Evolutionary conservation across 2,888 invertebrate genomes (phyloP).

Genomic region (Tyria jacobaeae): DNA sequence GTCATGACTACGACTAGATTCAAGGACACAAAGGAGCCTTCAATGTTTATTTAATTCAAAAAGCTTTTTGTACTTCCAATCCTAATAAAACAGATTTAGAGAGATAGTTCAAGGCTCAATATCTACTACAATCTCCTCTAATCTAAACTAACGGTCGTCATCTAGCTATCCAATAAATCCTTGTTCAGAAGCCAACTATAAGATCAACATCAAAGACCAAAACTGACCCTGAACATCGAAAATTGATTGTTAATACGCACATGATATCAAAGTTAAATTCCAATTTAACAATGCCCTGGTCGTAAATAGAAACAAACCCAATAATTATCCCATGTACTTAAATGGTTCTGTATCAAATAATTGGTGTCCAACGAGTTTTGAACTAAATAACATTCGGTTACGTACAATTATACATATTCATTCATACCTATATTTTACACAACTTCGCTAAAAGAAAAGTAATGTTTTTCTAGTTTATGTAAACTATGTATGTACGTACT

Average conservation of each 20-base stretch:
- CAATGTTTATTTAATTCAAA: too few relatives aligned
- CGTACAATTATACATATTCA: background rate
- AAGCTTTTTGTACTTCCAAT: too few relatives aligned
- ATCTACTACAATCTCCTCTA: background rate
- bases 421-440: background rate
- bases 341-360: slow-evolving; percentile 40
- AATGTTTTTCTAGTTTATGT: too few relatives aligned
- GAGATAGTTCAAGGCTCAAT: background rate
- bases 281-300: slow-evolving; percentile 52
- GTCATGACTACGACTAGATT: too few relatives aligned
- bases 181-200: slow-evolving; percentile 13
- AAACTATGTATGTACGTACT: too few relatives aligned
- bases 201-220: slow-evolving; percentile 27
- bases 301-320: slow-evolving; percentile 43
- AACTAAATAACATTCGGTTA: slow-evolving; percentile 21
- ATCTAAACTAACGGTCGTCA: slow-evolving; percentile 2
- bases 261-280: slow-evolving; percentile 59
- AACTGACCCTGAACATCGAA: slow-evolving; percentile 52
- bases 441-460: too few relatives aligned
- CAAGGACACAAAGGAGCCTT: too few relatives aligned
- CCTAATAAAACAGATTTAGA: too few relatives aligned
- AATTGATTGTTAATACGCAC: slow-evolving; percentile 66
- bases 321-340: slow-evolving; percentile 42
- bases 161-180: background rate
- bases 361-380: slow-evolving; percentile 33